A percentile compares a stretch with the other conserved stretches of the same genome.
phyloP scores from a whole-genome alignment of 1,140 invertebrate species.

The Thereuonema tuberculata region DNA sequence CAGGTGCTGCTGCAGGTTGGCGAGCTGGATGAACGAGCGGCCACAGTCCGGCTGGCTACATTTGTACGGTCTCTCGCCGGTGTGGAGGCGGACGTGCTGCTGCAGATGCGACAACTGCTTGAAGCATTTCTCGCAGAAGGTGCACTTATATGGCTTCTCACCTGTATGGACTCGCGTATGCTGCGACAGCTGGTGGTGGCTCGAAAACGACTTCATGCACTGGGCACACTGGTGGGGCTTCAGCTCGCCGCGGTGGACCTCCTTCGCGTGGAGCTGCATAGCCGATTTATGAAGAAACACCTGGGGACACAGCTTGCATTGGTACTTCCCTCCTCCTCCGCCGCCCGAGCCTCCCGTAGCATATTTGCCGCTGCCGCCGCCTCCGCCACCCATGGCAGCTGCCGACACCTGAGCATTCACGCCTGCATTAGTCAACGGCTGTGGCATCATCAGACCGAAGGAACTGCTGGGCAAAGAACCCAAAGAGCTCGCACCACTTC shows the following conservation, averaged over 20 bases:
- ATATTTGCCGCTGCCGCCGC: not conserved
- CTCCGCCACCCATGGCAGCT: too few species aligned
- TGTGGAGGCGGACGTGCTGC: conserved; percentile 3
- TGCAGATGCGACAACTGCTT: conserved; percentile 23
- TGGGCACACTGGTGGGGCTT: conserved; percentile 2
- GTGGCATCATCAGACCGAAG: too few species aligned
- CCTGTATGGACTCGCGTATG: conserved; percentile 13
- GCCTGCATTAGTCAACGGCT: too few species aligned
- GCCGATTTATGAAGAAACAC: conserved; percentile 5
- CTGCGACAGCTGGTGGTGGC: conserved; percentile 14
- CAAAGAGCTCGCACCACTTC: too few species aligned
- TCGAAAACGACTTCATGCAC: conserved; percentile 11
- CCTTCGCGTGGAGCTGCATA: conserved; percentile 5
- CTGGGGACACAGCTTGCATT: conserved; percentile 2
- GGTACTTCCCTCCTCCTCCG: not conserved
- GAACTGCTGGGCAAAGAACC: too few species aligned
- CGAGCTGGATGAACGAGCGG: conserved; percentile 7
- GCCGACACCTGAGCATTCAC: too few species aligned
- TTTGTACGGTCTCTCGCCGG: conserved; percentile 9
- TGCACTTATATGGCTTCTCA: conserved; percentile 10
- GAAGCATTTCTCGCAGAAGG: conserved; percentile 22
- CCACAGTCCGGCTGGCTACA: not conserved
- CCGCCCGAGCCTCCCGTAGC: not conserved
- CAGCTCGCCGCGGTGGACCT: conserved; percentile 5
- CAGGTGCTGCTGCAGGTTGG: conserved; percentile 4